Evolutionary conservation across 2,888 invertebrate species (phyloP), one percentile per base, ranked within the genome.

Genomic region (Parelbella ahira): DNA sequence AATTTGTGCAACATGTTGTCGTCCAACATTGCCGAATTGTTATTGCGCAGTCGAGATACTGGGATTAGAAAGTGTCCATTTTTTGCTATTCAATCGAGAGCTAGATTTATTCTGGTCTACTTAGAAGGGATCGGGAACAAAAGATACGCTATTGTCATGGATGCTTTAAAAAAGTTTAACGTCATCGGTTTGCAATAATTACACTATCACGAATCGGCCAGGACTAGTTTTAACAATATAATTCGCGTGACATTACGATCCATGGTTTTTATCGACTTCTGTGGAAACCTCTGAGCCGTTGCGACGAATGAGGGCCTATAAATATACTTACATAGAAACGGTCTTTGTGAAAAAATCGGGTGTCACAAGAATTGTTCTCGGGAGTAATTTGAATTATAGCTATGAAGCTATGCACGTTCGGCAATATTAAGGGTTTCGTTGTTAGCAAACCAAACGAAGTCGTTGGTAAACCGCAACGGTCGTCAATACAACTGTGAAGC

Each of bases 1-100:
- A 41, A 34, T 42, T 42, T 42, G 41, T 42, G 41, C 41, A 42
- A 42, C 41, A 42, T 42, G 41, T 42, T 41, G 41, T 41, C 25
- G 41, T 34, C 34, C 34, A 18, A 42, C 34, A 28, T 42, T 42
- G 34, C 33, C 34, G 28, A 42, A 42, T 27, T 20, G 27, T 18
- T 33, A 34, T 42, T 34, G 41, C 41, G 33, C 18, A 23, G 33
- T 28, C 34, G 41, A 33, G 41, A 41, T 33, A 27, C 21, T 33
- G 34, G 34, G 41, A 42, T 42, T 42, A 42, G 41, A 42, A 42
- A 42, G 41, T 42, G 21, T 13, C 41, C 13, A 42, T 10, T 42
- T 42, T 42, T 42, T 42, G 41, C 41, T 15, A 21, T 9, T 15
- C 25, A 13, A 8, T 28, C 34, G 34, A 42, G 41, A 42, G 34